Base-by-base conservation (phyloP, 2,113 vertebrate genomes). In the Zosterops lateralis region DNA sequence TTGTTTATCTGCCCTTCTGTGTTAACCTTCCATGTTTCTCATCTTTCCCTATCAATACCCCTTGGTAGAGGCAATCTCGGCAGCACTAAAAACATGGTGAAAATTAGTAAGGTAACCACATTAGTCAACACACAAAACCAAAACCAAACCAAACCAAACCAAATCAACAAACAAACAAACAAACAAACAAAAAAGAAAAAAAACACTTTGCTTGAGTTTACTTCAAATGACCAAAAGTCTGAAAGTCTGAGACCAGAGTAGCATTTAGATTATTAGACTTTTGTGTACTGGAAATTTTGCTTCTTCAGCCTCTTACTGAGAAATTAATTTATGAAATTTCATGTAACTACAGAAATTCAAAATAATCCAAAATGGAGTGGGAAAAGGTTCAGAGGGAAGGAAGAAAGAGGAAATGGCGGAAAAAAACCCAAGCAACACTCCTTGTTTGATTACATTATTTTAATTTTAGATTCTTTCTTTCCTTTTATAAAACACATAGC, bases 21-120 rank as follows among this genome's bases (percentile, higher is more conserved):
- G 80, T 92, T 95, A 95, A 96, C 83, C 91, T 94, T 93, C 83
- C 78, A 92, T 90, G 86, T 72, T 92, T 96, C 85, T 96, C 61
- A 82, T 93, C 78, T 93, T 90, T 95, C 21, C 53, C 36, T 93
- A 90, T 95, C 93, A 77, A 96, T 96, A 95, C 29, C 57, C 17
- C 12, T 95, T 92, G 91, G 91, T 94, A 53, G 70, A 94, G 88
- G 92, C 91, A 89, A 87, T 81, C 57, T 78, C 94, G 79, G 48
- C 65, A 93, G 65, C 13, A 71, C 47, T 78, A 68, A 94, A 93
- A 73, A 12, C 57, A 93, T 8, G 31, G 15, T 64, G 58, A 94
- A 96, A 95, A 94, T 95, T 94, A 95, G 92, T 92, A 93, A 88
- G 68, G 7, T 64, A 90, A 60, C 16, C 24, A 1, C n/a, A 86